Base-by-base conservation (phyloP, 2,113 vertebrate species). In the Chrysemys picta region DNA sequence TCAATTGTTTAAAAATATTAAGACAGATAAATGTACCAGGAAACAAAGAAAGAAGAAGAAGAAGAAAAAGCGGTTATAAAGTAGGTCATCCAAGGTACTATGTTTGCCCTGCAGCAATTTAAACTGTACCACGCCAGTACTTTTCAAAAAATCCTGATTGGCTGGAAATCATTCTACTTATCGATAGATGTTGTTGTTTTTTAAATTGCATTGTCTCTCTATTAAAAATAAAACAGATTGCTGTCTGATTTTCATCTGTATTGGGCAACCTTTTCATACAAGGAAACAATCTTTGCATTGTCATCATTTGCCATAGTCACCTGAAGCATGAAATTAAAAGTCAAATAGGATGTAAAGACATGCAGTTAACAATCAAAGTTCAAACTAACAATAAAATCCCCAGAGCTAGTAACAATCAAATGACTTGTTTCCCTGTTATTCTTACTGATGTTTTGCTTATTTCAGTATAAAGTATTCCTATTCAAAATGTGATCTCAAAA, bases 61-160 rank as follows among this genome's bases (percentile, higher is more conserved):
- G 45, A 45, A 45, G 45, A 45, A 45, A 45, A 45, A 45, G 45
- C 80, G 75, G 65, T 84, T 96, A 90, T 72, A 86, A 93, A 95
- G 82, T 94, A 93, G 93, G 42, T 42, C 42, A 42, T 42, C 42
- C 42, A 42, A 42, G 42, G 65, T 82, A 81, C 50, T 93, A 53
- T 94, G 89, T 93, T 90, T 91, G 59, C 57, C 81, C 82, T 89
- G 87, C 42, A 91, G 62, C n/a, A 89, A 19, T 80, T 86, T 79
- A 82, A 75, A 84, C 27, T 88, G 42, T 92, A 81, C 24, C 49
- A 54, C 42, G 35, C 16, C 62, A 93, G 76, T 85, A 31, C 10
- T 95, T 90, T 84, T 54, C 62, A 14, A 52, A 87, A 49, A 84
- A 76, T 59, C n/a, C 19, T 49, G 90, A 91, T 91, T 91, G 89